Conservation (phyloP, 2,113 vertebrate genomes). For the Dissostichus mawsoni region DNA sequence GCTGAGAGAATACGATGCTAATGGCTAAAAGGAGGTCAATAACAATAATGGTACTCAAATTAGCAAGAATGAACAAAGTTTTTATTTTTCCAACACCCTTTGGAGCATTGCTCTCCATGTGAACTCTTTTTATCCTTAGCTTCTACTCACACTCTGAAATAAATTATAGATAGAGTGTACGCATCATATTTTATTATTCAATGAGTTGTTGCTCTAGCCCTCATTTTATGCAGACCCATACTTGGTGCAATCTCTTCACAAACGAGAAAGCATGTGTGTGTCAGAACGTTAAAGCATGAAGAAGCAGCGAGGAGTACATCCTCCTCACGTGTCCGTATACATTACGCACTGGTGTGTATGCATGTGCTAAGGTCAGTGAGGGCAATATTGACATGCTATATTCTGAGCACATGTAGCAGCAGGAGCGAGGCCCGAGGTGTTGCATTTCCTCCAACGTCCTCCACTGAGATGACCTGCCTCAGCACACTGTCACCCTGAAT, state of each 20-base stretch:
- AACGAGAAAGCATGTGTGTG: constrained; percentile 1
- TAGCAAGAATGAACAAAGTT: neutral
- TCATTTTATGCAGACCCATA: constrained; percentile 1
- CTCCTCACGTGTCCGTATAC: constrained; percentile 19
- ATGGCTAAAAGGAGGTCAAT: neutral
- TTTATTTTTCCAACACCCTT: neutral
- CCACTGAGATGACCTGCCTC: constrained; percentile 65
- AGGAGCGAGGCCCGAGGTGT: constrained; percentile 59
- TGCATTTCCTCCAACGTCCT: constrained; percentile 68
- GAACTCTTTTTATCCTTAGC: neutral
- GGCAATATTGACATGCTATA: constrained; percentile 65
- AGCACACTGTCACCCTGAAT: constrained; percentile 74
- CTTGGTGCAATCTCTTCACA: neutral
- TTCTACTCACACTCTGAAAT: neutral
- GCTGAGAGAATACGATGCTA: constrained; percentile 10
- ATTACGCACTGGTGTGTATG: constrained; percentile 23
- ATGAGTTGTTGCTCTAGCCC: neutral
- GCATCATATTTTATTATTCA: neutral
- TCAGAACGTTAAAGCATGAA: constrained; percentile 9
- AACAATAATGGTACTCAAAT: constrained; percentile 4
- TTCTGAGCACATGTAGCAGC: constrained; percentile 58
- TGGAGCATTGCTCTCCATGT: neutral
- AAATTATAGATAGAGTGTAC: neutral
- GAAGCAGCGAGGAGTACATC: constrained; percentile 9
- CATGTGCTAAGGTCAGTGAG: constrained; percentile 65